Percentiles rank a stretch among this genome's conserved stretches.
Conservation (phyloP, 1,140 invertebrate genomes). For the Mycetomoellerius zeteki region DNA sequence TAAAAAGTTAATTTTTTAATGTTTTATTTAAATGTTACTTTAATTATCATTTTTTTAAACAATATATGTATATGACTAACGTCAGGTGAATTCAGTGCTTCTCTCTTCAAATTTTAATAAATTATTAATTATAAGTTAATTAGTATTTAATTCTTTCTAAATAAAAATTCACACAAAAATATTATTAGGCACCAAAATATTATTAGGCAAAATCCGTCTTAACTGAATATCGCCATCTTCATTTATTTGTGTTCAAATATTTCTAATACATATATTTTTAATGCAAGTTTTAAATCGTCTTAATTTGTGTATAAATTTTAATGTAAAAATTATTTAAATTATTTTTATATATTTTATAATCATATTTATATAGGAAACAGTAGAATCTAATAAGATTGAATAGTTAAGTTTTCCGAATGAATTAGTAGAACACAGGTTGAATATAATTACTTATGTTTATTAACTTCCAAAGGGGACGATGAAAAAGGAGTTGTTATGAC, state of each 20-base stretch:
- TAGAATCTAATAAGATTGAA: neutral
- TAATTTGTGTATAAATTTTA: neutral
- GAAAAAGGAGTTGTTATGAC: conserved; percentile 11
- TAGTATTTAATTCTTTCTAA: no score
- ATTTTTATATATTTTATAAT: no score
- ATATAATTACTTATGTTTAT: conserved; percentile 27
- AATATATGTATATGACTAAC: neutral
- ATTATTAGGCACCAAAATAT: no score
- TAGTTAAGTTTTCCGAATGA: neutral
- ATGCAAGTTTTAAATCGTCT: neutral
- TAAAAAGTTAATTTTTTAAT: neutral
- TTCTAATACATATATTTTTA: neutral
- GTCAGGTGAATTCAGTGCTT: neutral
- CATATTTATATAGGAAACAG: neutral
- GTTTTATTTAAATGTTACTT: neutral
- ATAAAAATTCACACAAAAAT: no score
- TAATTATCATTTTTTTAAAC: neutral
- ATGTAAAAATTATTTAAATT: neutral
- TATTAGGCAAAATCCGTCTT: no score
- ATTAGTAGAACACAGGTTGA: neutral
- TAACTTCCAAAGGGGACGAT: neutral
- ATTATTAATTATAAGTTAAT: neutral
- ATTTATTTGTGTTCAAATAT: neutral
- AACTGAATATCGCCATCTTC: no score
- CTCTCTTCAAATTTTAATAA: neutral